Conservation (phyloP, 1,140 invertebrate genomes). For the Drosophila novamexicana region DNA sequence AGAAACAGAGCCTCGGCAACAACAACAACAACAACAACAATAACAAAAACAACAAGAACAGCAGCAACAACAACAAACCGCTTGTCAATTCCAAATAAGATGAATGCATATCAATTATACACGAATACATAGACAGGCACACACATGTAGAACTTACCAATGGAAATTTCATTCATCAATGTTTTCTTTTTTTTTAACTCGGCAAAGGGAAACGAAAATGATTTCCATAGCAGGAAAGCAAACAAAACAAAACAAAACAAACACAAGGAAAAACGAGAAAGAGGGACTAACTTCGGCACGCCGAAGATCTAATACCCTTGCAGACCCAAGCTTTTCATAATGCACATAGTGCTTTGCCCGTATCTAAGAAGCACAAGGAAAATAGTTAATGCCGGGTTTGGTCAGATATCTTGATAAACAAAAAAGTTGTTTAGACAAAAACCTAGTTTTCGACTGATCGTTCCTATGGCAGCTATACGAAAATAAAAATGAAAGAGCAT, state of each 20-base stretch:
- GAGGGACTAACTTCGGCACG: too few species aligned
- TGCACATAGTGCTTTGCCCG: too few species aligned
- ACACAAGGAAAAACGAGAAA: background rate
- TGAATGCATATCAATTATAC: constrained; percentile 41
- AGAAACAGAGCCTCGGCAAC: background rate
- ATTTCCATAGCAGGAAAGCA: constrained; percentile 15
- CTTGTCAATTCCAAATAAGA: constrained; percentile 39
- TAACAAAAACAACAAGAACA: background rate
- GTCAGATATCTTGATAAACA: too few species aligned
- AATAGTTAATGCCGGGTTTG: too few species aligned
- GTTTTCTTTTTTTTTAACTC: constrained; percentile 39
- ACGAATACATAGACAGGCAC: constrained; percentile 1
- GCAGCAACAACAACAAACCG: background rate
- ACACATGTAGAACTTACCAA: constrained; percentile 14
- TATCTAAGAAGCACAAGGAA: too few species aligned
- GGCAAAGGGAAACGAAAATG: constrained; percentile 32
- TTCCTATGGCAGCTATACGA: too few species aligned
- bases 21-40: background rate
- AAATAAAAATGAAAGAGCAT: too few species aligned
- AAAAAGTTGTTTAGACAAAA: too few species aligned
- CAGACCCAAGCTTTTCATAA: too few species aligned
- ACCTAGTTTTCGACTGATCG: too few species aligned
- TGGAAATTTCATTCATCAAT: constrained; percentile 41
- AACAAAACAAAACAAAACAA: constrained; percentile 12
- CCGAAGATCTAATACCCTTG: too few species aligned